Conservation (phyloP, 2,797 vertebrate species). For the Xenopus petersii region DNA sequence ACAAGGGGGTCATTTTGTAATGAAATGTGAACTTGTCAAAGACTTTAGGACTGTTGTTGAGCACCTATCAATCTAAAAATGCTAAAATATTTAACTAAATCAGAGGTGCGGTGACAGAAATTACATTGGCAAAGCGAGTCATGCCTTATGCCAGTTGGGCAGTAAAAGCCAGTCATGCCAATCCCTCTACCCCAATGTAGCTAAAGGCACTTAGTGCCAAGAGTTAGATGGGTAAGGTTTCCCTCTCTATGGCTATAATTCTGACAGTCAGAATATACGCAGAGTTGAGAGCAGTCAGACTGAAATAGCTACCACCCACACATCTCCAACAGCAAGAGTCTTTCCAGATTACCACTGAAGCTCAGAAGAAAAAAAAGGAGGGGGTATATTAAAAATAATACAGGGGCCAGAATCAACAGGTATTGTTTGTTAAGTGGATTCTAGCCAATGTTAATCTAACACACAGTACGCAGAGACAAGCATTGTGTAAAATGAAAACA, state of each 20-base stretch:
- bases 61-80: neutral
- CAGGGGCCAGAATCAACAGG: constrained; percentile 1
- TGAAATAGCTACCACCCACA: constrained; percentile 2
- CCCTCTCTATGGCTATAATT: neutral
- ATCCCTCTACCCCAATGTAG: neutral
- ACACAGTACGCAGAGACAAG: neutral
- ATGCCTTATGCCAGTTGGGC: neutral
- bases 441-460: constrained; percentile 3
- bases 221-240: neutral
- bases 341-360: constrained; percentile 9
- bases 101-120: neutral
- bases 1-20: no score
- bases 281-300: neutral
- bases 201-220: neutral
- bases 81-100: neutral
- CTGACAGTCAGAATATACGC: neutral
- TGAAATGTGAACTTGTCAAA: no score
- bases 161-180: neutral
- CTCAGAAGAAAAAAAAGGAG: neutral
- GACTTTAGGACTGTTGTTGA: no score
- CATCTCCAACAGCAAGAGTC: constrained; percentile 2
- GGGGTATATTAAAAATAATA: constrained; percentile 4
- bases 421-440: constrained; percentile 7
- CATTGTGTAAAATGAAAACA: neutral
- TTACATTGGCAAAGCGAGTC: neutral